Evolutionary conservation across 2,888 invertebrate species (phyloP).

Genomic region (Adelphocoris suturalis): DNA sequence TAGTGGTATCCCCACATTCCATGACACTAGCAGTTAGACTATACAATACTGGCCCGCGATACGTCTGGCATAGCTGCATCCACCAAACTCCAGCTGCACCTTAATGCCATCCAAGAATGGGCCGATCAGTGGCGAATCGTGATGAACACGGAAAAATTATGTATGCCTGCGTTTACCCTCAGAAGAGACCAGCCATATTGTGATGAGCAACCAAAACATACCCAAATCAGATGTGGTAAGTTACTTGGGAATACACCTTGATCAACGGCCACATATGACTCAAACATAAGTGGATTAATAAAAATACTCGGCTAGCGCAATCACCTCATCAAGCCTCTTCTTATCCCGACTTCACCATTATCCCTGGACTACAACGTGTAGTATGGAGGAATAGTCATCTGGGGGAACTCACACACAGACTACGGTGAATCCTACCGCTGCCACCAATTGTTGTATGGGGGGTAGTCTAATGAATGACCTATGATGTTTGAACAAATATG

Average conservation of each 20-base stretch:
- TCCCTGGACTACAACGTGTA: neutral
- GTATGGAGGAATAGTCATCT: too few relatives aligned
- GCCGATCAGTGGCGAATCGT: constrained; percentile 1
- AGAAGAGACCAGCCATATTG: neutral
- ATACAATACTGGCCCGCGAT: too few relatives aligned
- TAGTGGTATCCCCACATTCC: too few relatives aligned
- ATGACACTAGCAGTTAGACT: too few relatives aligned
- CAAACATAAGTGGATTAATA: neutral
- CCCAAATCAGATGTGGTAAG: neutral
- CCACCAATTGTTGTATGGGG: too few relatives aligned
- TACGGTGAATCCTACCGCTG: too few relatives aligned
- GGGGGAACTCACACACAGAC: too few relatives aligned
- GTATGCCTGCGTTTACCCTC: neutral
- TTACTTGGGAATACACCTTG: neutral
- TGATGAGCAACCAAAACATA: neutral
- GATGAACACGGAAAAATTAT: neutral
- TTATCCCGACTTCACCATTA: neutral
- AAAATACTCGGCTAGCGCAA: neutral
- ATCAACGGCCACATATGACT: neutral
- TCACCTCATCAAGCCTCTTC: neutral
- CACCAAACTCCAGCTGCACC: neutral
- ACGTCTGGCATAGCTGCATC: neutral
- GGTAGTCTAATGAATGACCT: too few relatives aligned
- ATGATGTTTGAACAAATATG: too few relatives aligned
- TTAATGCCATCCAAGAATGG: neutral